Evolutionary conservation across 2,797 vertebrate genomes (phyloP).

Genomic region (Astyanax mexicanus): DNA sequence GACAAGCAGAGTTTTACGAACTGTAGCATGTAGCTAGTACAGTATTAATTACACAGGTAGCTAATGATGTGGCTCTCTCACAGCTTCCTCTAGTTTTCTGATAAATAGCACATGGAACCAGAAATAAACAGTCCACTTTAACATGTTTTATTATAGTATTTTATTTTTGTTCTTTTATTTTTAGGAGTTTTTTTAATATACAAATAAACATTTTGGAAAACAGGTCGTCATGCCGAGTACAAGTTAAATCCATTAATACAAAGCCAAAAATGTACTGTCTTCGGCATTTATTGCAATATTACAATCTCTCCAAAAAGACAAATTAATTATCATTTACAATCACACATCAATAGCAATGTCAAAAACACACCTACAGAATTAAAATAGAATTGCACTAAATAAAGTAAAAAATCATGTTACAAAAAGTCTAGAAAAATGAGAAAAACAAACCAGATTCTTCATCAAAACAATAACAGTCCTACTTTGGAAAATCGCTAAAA

Average conservation of each 20-base stretch:
- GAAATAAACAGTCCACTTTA: background rate
- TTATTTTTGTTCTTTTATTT: too few species aligned
- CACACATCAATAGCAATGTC: conserved; percentile 36
- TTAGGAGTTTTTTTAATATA: too few species aligned
- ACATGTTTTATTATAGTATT: too few species aligned
- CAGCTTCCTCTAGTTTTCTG: too few species aligned
- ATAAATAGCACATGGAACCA: too few species aligned
- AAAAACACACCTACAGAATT: conserved; percentile 51
- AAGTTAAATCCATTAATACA: background rate
- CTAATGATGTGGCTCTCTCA: too few species aligned
- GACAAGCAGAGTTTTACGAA: too few species aligned
- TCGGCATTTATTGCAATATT: conserved; percentile 38
- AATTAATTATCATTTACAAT: conserved; percentile 13
- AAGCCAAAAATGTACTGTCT: background rate
- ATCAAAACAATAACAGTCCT: too few species aligned
- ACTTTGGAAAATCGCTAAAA: background rate
- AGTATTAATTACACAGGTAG: too few species aligned
- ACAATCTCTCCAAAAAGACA: background rate
- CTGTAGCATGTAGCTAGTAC: too few species aligned
- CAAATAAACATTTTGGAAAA: too few species aligned
- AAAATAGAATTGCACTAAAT: conserved; percentile 49
- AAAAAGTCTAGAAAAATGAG: conserved; percentile 50
- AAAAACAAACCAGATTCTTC: conserved; percentile 53
- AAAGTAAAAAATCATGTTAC: conserved; percentile 51
- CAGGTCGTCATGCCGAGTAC: too few species aligned